Conservation (phyloP, 2,888 invertebrate genomes). For the Euzetes globulus region DNA sequence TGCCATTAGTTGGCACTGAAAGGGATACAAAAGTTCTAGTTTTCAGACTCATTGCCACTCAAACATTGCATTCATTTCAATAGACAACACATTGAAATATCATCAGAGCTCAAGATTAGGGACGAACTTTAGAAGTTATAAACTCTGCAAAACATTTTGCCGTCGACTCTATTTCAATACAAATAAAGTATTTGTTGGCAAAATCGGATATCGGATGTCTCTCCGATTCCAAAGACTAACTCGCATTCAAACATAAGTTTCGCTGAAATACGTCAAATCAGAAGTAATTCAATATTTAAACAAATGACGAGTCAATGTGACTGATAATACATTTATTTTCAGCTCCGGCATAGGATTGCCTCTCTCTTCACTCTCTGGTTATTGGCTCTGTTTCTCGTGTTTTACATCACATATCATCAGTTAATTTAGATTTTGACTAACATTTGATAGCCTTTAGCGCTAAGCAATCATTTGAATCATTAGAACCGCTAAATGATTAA, state of each 20-base stretch:
- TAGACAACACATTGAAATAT: background rate
- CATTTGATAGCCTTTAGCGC: background rate
- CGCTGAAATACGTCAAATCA: background rate
- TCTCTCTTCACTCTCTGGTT: background rate
- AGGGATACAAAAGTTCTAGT: background rate
- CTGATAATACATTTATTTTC: background rate
- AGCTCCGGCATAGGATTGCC: background rate
- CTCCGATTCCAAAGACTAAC: background rate
- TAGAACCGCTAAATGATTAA: background rate
- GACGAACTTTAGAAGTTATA: background rate
- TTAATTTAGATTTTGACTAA: background rate
- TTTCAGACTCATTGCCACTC: constrained; percentile 3
- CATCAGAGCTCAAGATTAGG: too few relatives aligned
- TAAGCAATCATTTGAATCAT: background rate
- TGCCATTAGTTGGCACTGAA: constrained; percentile 22
- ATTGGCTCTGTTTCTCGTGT: background rate
- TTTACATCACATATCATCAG: background rate
- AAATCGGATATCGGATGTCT: background rate
- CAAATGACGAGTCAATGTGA: constrained; percentile 3
- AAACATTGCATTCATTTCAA: background rate
- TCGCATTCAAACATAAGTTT: background rate
- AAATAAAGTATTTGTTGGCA: background rate
- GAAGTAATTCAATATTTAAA: constrained; percentile 1
- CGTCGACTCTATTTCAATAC: background rate
- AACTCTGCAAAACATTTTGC: background rate